phyloP scores from a whole-genome alignment of 2,888 invertebrate species.

The Plutella xylostella region DNA sequence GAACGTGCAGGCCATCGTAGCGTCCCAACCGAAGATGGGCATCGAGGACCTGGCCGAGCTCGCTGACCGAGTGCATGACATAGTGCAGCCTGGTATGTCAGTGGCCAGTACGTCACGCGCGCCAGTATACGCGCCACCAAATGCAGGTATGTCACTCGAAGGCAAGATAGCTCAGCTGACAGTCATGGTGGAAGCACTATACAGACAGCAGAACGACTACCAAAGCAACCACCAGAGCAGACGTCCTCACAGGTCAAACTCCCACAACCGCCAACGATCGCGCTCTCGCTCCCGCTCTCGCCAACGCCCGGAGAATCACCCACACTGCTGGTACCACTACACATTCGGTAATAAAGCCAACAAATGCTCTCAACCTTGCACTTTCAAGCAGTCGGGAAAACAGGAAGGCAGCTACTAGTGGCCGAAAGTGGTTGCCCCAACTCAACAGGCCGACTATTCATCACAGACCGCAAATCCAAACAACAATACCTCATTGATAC shows the following conservation, averaged over 20 bases:
- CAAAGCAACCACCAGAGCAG: background rate
- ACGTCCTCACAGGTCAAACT: background rate
- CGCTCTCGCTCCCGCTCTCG: background rate
- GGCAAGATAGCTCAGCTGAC: background rate
- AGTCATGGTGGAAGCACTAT: background rate
- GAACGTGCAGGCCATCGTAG: background rate
- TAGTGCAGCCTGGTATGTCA: background rate
- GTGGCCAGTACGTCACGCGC: background rate
- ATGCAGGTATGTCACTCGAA: too few species aligned
- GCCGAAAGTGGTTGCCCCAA: conserved; percentile 9
- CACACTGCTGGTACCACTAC: conserved; percentile 13
- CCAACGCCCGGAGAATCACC: background rate
- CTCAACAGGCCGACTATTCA: conserved; percentile 13
- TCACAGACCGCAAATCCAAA: too few species aligned
- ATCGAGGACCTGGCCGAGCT: background rate
- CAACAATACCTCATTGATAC: too few species aligned
- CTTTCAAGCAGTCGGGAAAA: too few species aligned
- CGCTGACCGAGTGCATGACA: background rate
- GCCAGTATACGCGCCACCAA: too few species aligned
- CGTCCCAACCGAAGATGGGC: background rate
- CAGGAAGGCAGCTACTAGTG: too few species aligned
- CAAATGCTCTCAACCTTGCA: conserved; percentile 7
- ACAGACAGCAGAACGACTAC: too few species aligned
- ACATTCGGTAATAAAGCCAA: conserved; percentile 12
- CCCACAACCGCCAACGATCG: too few species aligned